These are phyloP conservation scores for Myanophis thanlyinensis DNA, from an alignment of 2,113 vertebrate species.

Conservation along the genomic window DNA sequence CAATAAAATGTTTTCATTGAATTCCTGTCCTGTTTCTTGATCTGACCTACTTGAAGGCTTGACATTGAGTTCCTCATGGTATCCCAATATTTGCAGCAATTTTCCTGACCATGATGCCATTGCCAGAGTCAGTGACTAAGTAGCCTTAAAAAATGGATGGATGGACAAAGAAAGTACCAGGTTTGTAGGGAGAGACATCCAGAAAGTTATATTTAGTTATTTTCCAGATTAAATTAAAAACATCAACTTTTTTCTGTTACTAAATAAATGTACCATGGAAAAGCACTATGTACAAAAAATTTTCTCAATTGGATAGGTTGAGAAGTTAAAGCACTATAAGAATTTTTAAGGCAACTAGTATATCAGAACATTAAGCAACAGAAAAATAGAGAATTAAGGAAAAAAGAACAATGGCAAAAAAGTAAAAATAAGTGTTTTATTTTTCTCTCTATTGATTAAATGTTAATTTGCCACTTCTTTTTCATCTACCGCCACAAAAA, in stretches of 20 bases:
- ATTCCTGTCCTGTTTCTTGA: background rate
- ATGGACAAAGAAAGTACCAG: background rate
- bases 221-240: background rate
- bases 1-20: background rate
- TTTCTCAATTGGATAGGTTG: background rate
- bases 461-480: background rate
- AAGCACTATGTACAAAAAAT: background rate
- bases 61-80: background rate
- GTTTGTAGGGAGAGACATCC: background rate
- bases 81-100: background rate
- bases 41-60: background rate
- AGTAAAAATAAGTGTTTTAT: background rate
- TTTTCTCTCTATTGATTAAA: background rate
- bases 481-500: background rate
- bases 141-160: background rate
- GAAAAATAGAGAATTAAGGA: background rate
- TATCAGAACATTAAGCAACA: background rate
- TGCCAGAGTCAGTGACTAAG: background rate
- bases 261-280: background rate
- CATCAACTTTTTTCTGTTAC: background rate
- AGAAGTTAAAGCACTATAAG: background rate
- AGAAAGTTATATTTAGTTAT: background rate
- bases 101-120: background rate
- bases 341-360: background rate
- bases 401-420: background rate